Base-by-base conservation (phyloP, 2,888 invertebrate species). In the Trachelus stipa region DNA sequence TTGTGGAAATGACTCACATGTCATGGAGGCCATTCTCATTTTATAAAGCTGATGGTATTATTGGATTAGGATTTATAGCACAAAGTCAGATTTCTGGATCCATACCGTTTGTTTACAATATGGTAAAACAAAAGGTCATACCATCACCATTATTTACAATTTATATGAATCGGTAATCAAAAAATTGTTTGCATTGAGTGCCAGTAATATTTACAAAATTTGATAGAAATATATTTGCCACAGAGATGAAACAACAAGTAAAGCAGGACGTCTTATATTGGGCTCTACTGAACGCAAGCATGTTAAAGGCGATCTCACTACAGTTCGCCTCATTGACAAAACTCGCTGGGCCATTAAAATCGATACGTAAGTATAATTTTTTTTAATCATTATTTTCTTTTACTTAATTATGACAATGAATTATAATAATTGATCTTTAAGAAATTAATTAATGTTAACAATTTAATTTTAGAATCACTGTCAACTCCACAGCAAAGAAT, bases 291-390 rank as follows among this genome's bases (percentile, higher is more conserved):
- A 95, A 85, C 92, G 94, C 0, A 92, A 93, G 75, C 93, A 95
- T 85, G 94, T 95, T 87, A 93, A 92, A 77, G 94, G 94, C 30
- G 91, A 93, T 83, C 93, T 96, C 85, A 94, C 93, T 40, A 95
- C 94, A 86, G 88, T 95, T 1, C 92, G 93, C 11, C 94, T 96
- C 0, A 93, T 93, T 74, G 90, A 92, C 75, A 90, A 93, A 83
- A 93, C 92, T 11, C 95, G 95, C 87, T 96, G 96, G 96, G 93
- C 95, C 87, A 94, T 96, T 89, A 91, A 92, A 79, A 94, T 96
- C 93, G 95, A 95, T 85, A 92, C 92, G 94, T 94, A 91, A 89
- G 87, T 76, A 35, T 78, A 78, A 34, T 74, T 35, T 69, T 31
- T 15, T 12, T 35, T 34, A 84, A 84, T 81, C 34, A 23, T 56